Percentiles rank a stretch among this genome's conserved stretches.
Conservation (phyloP, 2,113 vertebrate species). For the Ariopsis seemanni region DNA sequence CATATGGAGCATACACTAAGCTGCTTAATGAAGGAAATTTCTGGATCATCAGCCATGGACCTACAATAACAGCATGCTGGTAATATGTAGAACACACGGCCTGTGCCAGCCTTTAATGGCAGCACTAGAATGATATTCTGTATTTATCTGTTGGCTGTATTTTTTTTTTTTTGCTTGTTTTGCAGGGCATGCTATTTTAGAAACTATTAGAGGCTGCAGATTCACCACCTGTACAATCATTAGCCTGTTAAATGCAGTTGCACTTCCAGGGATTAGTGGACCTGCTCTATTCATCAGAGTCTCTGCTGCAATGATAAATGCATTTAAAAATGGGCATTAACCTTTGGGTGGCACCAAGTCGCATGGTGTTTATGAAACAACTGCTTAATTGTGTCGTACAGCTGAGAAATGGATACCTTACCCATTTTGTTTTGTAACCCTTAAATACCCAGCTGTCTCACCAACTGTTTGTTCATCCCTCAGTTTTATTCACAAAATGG, state of each 20-base stretch:
- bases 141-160: constrained; percentile 19
- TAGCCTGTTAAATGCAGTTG: constrained; percentile 61
- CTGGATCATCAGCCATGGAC: constrained; percentile 54
- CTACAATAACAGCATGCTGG: constrained; percentile 48
- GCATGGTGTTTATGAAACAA: constrained; percentile 28
- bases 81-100: constrained; percentile 56
- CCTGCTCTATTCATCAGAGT: constrained; percentile 56
- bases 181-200: constrained; percentile 53
- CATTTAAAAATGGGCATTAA: constrained; percentile 60
- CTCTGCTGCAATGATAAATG: constrained; percentile 62
- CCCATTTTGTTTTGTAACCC: too few relatives aligned
- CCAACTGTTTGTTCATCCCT: too few relatives aligned
- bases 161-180: constrained; percentile 50
- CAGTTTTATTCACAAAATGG: too few relatives aligned
- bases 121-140: constrained; percentile 46
- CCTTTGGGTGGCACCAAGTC: constrained; percentile 46
- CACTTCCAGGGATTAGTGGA: constrained; percentile 55
- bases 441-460: too few relatives aligned
- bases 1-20: constrained; percentile 43
- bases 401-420: neutral
- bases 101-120: constrained; percentile 44
- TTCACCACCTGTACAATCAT: constrained; percentile 66
- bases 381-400: constrained; percentile 28
- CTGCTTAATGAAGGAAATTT: constrained; percentile 57
- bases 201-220: constrained; percentile 58